Evolutionary conservation across 2,888 invertebrate species (phyloP), one percentile per base, ranked within the genome.

Genomic region (Aspidiotus destructor): DNA sequence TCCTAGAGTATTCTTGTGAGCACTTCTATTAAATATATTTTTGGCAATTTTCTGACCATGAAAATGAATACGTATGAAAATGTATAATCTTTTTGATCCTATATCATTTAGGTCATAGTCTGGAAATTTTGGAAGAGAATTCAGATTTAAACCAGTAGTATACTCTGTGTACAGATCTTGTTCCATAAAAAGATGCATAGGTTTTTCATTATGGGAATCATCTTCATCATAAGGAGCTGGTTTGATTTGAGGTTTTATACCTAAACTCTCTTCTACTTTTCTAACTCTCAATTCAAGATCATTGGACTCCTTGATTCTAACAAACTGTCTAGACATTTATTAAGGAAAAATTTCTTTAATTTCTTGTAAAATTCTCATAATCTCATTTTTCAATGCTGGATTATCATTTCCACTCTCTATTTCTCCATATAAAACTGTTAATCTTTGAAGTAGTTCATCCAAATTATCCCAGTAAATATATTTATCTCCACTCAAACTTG

Each of bases 341-440:
- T n/a, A n/a, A n/a, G n/a, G n/a, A n/a, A n/a, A 61, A 8, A 61
- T 9, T 61, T 61, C 61, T 15, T 42, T 41, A 61, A 61, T 15
- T 17, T 61, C 61, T 61, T 61, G 61, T 15, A 61, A 40, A 61
- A 61, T 61, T 11, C 41, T 61, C 8, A 61, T 17, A 41, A 61
- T 42, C n/a, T 61, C 61, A 15, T 61, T 61, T 0, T 40, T 7
- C 42, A 61, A 42, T 16, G 41, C 8, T 10, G 61, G 61, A 42
- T 61, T 61, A 2, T 11, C 42, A 42, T 61, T 61, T 10, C 61
- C 61, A 41, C 28, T 40, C 2, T 61, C 16, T n/a, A 61, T 15
- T 61, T 61, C 61, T 8, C 61, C 55, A 17, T 55, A 55, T 55
- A 55, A 16, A 55, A 55, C 17, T 16, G n/a, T 10, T 10, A 55